Conservation (phyloP, 2,888 invertebrate genomes). For the Elmis aenea region DNA sequence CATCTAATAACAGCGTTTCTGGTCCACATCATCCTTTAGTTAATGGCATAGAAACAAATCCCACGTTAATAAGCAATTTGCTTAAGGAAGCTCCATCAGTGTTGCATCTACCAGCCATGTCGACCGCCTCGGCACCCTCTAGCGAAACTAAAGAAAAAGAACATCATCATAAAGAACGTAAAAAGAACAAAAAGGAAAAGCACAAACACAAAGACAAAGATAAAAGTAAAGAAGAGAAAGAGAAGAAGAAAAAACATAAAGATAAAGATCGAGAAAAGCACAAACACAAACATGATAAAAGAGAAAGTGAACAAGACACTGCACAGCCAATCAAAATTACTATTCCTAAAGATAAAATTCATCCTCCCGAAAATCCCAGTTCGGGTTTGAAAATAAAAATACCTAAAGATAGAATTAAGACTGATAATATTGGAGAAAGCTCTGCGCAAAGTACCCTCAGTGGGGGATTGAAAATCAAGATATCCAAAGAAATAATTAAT, state of each 20-base stretch:
- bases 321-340: conserved; percentile 52
- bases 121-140: conserved; percentile 9
- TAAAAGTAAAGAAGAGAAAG: conserved; percentile 57
- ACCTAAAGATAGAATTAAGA: conserved; percentile 67
- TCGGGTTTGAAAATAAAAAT: conserved; percentile 74
- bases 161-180: conserved; percentile 42
- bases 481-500: conserved; percentile 67
- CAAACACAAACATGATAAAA: conserved; percentile 33
- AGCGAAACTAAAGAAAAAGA: conserved; percentile 36
- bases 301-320: conserved; percentile 32
- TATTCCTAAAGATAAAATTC: conserved; percentile 57
- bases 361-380: conserved; percentile 24
- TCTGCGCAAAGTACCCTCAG: conserved; percentile 21
- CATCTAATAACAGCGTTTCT: conserved; percentile 10
- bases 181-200: conserved; percentile 72
- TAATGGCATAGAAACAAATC: conserved; percentile 69
- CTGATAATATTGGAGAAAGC: conserved; percentile 46
- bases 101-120: conserved; percentile 24
- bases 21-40: conserved; percentile 39
- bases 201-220: conserved; percentile 74
- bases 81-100: conserved; percentile 53
- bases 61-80: conserved; percentile 64
- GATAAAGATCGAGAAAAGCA: conserved; percentile 55
- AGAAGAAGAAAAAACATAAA: conserved; percentile 73
- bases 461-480: conserved; percentile 68